Conservation (phyloP, 2,113 vertebrate species). For the Nannospalax galili region DNA sequence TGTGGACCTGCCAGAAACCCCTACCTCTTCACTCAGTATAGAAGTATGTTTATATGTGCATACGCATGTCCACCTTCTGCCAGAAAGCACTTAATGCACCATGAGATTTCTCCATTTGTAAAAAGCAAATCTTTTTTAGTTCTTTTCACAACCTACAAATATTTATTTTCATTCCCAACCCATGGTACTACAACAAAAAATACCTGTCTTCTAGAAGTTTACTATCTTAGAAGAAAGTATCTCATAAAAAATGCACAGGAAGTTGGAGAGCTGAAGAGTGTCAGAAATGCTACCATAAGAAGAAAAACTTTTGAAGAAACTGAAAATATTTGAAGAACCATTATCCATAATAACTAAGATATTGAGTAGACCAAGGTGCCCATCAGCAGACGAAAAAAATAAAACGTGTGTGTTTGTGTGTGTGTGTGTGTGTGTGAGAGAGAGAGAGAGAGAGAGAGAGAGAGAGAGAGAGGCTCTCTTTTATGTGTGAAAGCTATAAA, state of each 20-base stretch:
- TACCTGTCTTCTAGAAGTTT: conserved; percentile 27
- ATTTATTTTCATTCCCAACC: conserved; percentile 52
- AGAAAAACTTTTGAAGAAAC: background rate
- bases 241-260: conserved; percentile 41
- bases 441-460: too few species aligned
- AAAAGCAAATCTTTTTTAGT: conserved; percentile 51
- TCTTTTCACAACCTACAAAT: conserved; percentile 69
- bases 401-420: background rate
- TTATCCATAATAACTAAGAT: background rate
- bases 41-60: conserved; percentile 51
- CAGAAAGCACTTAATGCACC: conserved; percentile 48
- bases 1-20: conserved; percentile 48
- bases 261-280: background rate
- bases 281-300: background rate
- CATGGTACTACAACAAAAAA: background rate
- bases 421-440: too few species aligned
- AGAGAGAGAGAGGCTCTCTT: background rate
- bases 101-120: conserved; percentile 73
- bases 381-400: background rate
- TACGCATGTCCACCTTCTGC: conserved; percentile 70
- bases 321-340: background rate
- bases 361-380: background rate
- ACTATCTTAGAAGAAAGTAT: conserved; percentile 16
- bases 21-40: conserved; percentile 29
- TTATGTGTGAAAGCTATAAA: background rate